Evolutionary conservation across 2,888 invertebrate species (phyloP), one percentile per base, ranked within the genome.

Genomic region (Colostygia pectinataria): DNA sequence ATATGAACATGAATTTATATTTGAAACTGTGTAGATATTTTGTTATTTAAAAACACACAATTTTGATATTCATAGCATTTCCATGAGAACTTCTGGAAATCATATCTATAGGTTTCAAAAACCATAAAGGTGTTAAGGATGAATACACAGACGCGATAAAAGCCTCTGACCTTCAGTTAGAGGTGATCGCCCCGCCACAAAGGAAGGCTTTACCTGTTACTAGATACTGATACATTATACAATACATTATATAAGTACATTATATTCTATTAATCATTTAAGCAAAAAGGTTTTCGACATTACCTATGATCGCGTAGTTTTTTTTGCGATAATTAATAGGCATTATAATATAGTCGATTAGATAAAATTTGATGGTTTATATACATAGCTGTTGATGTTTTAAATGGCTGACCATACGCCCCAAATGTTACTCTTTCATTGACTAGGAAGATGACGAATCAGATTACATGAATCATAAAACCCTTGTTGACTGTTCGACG

Each of bases 111-210:
- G 50, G 33, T 34, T 58, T 53, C 54, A 27, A 50, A 40, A 56
- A 28, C 43, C 24, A 54, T 59, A 59, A 55, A 68, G 62, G 59
- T 61, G 49, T 63, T 58, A 58, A 65, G 60, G 67, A 66, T 63
- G 63, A 59, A 59, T 55, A 56, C 57, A 51, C 46, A 51, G 44
- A 44, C 44, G 51, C 49, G 61, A 70, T 63, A 70, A 66, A 61
- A 59, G 59, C 45, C 49, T 52, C 38, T 66, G 69, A 69, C 73
- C 74, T 73, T 77, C 76, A 58, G 50, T 54, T 48, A 44, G 65
- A 74, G 77, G 74, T 77, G 72, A 79, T 71, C 68, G 79, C 59
- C 75, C 79, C 63, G 59, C 59, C 60, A 77, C 76, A 75, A 76
- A 76, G 63, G 53, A 76, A 76, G 63, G 53, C 61, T 54, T 63